Evolutionary conservation across 2,888 invertebrate genomes (phyloP), one percentile per base, ranked within the genome.

Genomic region (Dryococelus australis): DNA sequence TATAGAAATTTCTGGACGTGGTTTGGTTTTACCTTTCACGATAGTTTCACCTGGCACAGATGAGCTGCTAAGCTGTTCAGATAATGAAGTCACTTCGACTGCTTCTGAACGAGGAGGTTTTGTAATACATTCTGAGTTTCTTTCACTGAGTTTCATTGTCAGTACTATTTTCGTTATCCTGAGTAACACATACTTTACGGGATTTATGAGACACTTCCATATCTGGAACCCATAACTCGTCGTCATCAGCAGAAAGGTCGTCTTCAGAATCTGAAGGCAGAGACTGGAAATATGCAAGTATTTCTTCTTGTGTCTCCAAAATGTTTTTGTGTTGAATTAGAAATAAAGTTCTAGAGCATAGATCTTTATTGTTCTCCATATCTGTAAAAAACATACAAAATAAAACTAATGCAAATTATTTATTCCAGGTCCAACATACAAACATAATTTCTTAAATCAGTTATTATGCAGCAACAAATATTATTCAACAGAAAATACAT

Each of bases 221-320:
- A n/a, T 65, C 65, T 65, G 65, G 65, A 65, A 65, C 65, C 65
- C 65, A 65, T 65, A 65, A 65, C 65, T 65, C 65, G 16, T 65
- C 65, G 24, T 65, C 65, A 65, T 65, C 65, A 65, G 65, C 65
- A 65, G 65, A 65, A 65, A 65, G 65, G 16, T 65, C 65, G 24
- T 65, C 65, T 65, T 65, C 65, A 65, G 65, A 65, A 65, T 65
- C 65, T 65, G 65, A 65, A 12, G 65, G 65, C 65, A 65, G 65
- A 8, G 65, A 65, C 65, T 65, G 65, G 16, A 65, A 65, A 65
- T 65, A 65, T 65, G 16, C 10, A 65, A 65, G 65, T 16, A 65
- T 65, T 65, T 65, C 65, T 65, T 65, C 65, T 65, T n/a, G n/a
- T n/a, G n/a, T n/a, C n/a, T n/a, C n/a, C n/a, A n/a, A n/a, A n/a